These are phyloP conservation scores for Lutjanus erythropterus DNA, from an alignment of 2,113 vertebrate species.

Conservation along the genomic window DNA sequence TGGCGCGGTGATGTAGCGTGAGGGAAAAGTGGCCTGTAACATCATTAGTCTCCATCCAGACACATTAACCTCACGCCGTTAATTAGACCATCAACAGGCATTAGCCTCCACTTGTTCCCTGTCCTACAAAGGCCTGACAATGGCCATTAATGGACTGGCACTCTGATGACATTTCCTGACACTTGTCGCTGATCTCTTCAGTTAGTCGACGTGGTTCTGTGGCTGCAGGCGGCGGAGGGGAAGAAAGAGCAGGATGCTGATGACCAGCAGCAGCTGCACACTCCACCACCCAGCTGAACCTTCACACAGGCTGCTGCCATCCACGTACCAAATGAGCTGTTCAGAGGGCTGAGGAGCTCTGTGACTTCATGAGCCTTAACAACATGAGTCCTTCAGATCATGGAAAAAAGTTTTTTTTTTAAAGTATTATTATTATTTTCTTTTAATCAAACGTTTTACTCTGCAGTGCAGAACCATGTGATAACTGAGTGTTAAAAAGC, in stretches of 20 bases:
- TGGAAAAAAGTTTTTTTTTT: no score
- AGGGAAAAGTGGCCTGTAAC: constrained; percentile 53
- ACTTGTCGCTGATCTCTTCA: constrained; percentile 44
- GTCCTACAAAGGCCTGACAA: constrained; percentile 45
- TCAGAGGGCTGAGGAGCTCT: constrained; percentile 7
- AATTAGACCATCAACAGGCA: constrained; percentile 68
- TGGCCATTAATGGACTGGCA: constrained; percentile 53
- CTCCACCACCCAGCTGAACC: constrained; percentile 15
- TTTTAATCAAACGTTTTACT: no score
- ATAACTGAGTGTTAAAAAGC: no score
- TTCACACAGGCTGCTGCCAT: not conserved
- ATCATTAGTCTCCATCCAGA: constrained; percentile 63
- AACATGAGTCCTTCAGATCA: not conserved
- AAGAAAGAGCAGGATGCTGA: constrained; percentile 26
- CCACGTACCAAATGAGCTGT: constrained; percentile 11
- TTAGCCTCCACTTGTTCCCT: constrained; percentile 50
- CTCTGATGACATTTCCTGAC: constrained; percentile 47
- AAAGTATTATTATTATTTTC: no score
- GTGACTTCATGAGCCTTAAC: not conserved
- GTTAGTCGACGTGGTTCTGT: not conserved
- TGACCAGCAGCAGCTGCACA: constrained; percentile 38
- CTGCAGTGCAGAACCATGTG: no score
- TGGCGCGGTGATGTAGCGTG: constrained; percentile 22
- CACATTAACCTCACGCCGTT: constrained; percentile 66
- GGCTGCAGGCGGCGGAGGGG: constrained; percentile 6